Percentiles rank a stretch among this genome's conserved stretches.
Conservation (phyloP, 1,140 invertebrate genomes). For the Luehdorfia chinensis region DNA sequence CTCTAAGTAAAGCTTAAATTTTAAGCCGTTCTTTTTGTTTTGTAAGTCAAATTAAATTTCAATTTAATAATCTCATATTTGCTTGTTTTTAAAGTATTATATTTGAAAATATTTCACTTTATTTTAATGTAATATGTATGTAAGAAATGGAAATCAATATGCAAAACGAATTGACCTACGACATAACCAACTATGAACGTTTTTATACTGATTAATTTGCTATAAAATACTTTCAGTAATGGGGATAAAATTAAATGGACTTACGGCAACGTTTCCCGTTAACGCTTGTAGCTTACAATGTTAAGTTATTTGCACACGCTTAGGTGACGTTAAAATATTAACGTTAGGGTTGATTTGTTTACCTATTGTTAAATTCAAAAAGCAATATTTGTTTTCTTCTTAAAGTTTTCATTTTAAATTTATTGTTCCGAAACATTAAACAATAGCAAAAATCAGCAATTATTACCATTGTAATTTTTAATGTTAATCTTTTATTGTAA, state of each 20-base stretch:
- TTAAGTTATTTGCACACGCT: slow-evolving; percentile 32
- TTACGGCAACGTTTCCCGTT: too few species aligned
- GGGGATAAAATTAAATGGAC: too few species aligned
- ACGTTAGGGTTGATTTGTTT: slow-evolving; percentile 52
- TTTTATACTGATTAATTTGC: too few species aligned
- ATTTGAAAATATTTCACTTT: too few species aligned
- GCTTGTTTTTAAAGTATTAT: too few species aligned
- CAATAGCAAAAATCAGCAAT: slow-evolving; percentile 15
- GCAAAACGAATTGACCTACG: background rate
- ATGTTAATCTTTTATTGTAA: too few species aligned
- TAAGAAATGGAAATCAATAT: background rate
- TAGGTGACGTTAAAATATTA: slow-evolving; percentile 55
- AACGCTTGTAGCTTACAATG: background rate
- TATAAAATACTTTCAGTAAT: too few species aligned
- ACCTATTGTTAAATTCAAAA: slow-evolving; percentile 49
- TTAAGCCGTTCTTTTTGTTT: too few species aligned
- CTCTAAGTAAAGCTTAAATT: too few species aligned
- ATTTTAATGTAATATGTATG: background rate
- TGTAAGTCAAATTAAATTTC: too few species aligned
- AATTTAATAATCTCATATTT: too few species aligned
- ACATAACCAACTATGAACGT: background rate
- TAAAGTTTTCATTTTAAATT: slow-evolving; percentile 28
- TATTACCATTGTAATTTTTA: slow-evolving; percentile 17
- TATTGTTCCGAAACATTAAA: slow-evolving; percentile 5
- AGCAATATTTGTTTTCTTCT: slow-evolving; percentile 46